A percentile compares a stretch with the other conserved stretches of the same genome.
Evolutionary conservation across 2,797 vertebrate species (phyloP).

Genomic region (Onychomys arenicola): DNA sequence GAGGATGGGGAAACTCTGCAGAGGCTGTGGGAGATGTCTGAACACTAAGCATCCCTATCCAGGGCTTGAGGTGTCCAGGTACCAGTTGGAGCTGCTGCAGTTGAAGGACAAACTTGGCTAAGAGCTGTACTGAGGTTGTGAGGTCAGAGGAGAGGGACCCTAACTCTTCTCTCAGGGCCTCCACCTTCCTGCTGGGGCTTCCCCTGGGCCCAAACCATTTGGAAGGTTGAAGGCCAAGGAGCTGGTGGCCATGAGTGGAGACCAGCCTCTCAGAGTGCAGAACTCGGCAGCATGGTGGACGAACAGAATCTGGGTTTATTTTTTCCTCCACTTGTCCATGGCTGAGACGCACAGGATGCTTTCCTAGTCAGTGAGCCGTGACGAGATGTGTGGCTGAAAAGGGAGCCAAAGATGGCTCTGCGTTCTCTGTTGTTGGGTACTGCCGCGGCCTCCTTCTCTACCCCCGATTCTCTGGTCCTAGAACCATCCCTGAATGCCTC

Average conservation of each 20-base stretch:
- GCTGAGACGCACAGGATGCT: not conserved
- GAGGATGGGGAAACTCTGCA: not conserved
- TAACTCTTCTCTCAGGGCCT: not conserved
- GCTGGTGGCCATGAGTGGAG: not conserved
- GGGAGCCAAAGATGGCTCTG: not conserved
- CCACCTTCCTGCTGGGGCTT: not conserved
- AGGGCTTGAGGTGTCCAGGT: too few relatives aligned
- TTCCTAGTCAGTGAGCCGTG: not conserved
- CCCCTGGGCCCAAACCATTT: not conserved
- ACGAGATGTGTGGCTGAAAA: not conserved
- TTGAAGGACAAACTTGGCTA: not conserved
- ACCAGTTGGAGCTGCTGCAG: not conserved
- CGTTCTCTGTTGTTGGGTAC: not conserved
- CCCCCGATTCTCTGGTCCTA: not conserved
- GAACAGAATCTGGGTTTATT: not conserved
- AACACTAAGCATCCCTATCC: fast-evolving
- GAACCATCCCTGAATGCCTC: not conserved
- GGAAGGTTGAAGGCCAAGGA: not conserved
- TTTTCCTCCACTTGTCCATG: not conserved
- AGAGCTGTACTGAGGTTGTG: too few relatives aligned
- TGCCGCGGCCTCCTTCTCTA: not conserved
- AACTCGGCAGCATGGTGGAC: not conserved
- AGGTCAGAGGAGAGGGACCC: not conserved
- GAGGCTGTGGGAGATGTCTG: not conserved
- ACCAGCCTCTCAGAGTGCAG: not conserved